Conservation (phyloP, 2,888 invertebrate species). For the Anthrax anthrax region DNA sequence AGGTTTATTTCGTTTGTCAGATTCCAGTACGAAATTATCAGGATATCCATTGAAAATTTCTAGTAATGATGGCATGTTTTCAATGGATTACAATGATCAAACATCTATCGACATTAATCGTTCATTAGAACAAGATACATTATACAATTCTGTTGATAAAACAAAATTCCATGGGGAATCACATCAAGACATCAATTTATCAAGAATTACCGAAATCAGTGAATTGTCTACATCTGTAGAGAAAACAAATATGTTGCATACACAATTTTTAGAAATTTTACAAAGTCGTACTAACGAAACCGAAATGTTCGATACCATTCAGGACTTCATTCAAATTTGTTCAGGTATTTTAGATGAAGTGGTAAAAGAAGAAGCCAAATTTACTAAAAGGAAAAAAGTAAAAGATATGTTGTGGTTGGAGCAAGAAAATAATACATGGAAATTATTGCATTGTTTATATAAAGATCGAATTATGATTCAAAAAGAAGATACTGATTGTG, state of each 20-base stretch:
- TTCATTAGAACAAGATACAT: neutral
- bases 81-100: neutral
- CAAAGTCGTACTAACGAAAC: constrained; percentile 23
- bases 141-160: neutral
- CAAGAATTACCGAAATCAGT: neutral
- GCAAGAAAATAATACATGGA: constrained; percentile 81
- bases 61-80: neutral
- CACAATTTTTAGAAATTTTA: constrained; percentile 29
- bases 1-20: neutral
- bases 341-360: constrained; percentile 13
- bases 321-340: constrained; percentile 13
- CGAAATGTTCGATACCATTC: constrained; percentile 15
- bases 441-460: constrained; percentile 65
- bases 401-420: constrained; percentile 43
- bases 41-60: neutral
- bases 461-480: constrained; percentile 53
- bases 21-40: too few species aligned
- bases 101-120: neutral
- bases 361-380: constrained; percentile 5
- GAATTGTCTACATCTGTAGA: constrained; percentile 13
- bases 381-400: constrained; percentile 18
- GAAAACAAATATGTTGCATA: constrained; percentile 25
- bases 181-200: neutral
- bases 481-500: constrained; percentile 27
- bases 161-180: too few species aligned